Evolutionary conservation across 2,888 invertebrate genomes (phyloP).

Genomic region (Ernsta delagoae): DNA sequence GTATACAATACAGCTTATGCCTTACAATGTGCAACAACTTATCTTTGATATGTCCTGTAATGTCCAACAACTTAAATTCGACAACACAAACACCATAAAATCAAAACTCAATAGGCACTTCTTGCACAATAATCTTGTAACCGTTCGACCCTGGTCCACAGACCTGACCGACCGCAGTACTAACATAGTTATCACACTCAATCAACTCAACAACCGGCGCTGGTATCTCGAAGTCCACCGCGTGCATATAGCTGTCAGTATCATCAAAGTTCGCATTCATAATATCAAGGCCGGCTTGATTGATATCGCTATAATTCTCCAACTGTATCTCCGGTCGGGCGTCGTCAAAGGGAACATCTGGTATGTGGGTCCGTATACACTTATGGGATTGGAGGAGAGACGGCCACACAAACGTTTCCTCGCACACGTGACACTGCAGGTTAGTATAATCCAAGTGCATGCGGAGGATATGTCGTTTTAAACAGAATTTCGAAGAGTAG

Average conservation of each 20-base stretch:
- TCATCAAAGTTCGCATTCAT: slow-evolving; percentile 48
- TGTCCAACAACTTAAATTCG: no score
- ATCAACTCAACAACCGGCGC: slow-evolving; percentile 64
- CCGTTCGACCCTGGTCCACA: not conserved
- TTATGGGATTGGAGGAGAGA: slow-evolving; percentile 61
- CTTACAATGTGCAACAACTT: no score
- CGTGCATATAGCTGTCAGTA: slow-evolving; percentile 59
- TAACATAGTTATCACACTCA: slow-evolving; percentile 52
- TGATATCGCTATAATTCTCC: slow-evolving; percentile 54
- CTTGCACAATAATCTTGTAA: slow-evolving; percentile 56
- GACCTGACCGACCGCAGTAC: no score
- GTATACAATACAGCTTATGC: no score
- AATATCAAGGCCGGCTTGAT: slow-evolving; percentile 49
- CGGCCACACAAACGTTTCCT: slow-evolving; percentile 70
- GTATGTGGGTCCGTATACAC: slow-evolving; percentile 59
- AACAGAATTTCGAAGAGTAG: slow-evolving; percentile 58
- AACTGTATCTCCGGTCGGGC: slow-evolving; percentile 66
- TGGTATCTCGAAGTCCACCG: slow-evolving; percentile 70
- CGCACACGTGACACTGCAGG: slow-evolving; percentile 59
- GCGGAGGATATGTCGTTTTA: slow-evolving; percentile 56
- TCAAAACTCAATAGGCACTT: slow-evolving; percentile 56
- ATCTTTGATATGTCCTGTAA: no score
- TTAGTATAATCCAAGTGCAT: slow-evolving; percentile 12
- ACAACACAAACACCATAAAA: no score
- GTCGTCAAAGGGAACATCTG: slow-evolving; percentile 66